Base-by-base conservation (phyloP, 2,888 invertebrate species). In the Drosophila meridiana region DNA sequence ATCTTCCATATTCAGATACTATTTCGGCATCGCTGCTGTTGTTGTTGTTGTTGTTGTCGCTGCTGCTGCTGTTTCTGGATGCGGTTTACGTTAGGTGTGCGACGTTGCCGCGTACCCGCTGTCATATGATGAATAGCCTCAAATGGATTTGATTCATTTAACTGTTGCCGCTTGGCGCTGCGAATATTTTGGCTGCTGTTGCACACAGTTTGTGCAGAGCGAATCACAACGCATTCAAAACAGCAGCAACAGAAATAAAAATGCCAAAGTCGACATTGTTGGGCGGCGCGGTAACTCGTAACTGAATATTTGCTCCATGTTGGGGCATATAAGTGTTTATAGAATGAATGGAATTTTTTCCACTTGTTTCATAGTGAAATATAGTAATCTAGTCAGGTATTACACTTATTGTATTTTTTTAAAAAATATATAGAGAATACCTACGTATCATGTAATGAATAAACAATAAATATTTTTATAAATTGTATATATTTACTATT, bases 71-170 rank as follows among this genome's bases (percentile, higher is more conserved):
- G 38, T 8, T 50, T 26, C 58, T 55, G 61, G 60, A 59, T 69
- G 61, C 30, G 64, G 73, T 56, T 69, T 73, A 60, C 38, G 66
- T 43, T 64, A 53, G 70, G 43, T 62, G 72, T 63, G 57, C 70
- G 64, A 53, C 43, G 45, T 47, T 13, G 34, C 30, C 53, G 47
- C 58, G 28, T 26, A 26, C 48, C 20, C 45, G 78, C 79, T 87
- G 87, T 79, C 85, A 76, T 85, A 85, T 86, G 85, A 86, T 86
- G 87, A 87, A 86, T 87, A 69, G 87, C 81, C 83, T 75, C 73
- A 78, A 85, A 78, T 78, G 85, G 87, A 78, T 86, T 87, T 86
- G 87, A 86, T 86, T 81, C 85, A 87, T 86, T 86, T 79, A 83
- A 78, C 87, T 87, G 80, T 82, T 84, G 77, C 79, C 60, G 50